These are phyloP conservation scores for Drosophila navojoa DNA, from an alignment of 1,140 invertebrate species.

Conservation along the genomic window DNA sequence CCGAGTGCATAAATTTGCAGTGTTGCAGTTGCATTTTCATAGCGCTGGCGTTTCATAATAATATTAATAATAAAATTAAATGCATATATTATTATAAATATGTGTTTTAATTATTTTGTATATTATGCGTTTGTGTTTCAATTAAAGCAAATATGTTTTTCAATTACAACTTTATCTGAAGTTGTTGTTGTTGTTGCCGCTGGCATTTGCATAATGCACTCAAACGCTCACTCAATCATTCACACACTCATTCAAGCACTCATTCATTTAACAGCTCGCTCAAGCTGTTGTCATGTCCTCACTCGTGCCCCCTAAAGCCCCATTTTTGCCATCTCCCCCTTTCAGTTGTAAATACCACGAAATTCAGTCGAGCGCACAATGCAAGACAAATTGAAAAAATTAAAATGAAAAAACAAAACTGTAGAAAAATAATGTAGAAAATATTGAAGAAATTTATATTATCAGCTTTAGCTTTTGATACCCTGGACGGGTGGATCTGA, in stretches of 20 bases:
- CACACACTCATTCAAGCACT: slow-evolving; percentile 34
- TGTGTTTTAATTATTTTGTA: slow-evolving; percentile 20
- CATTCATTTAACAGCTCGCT: slow-evolving; percentile 36
- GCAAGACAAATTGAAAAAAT: slow-evolving; percentile 42
- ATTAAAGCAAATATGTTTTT: slow-evolving; percentile 51
- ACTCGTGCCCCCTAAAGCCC: neutral
- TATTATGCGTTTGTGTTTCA: slow-evolving; percentile 8
- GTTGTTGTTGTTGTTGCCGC: slow-evolving; percentile 26
- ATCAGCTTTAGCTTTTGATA: too few species aligned
- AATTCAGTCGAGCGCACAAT: slow-evolving; percentile 60
- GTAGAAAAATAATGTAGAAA: neutral
- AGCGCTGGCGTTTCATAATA: slow-evolving; percentile 14
- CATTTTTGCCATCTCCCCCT: neutral
- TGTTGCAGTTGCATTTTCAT: slow-evolving; percentile 60
- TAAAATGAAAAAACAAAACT: slow-evolving; percentile 7
- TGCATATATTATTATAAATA: slow-evolving; percentile 1
- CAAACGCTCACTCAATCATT: slow-evolving; percentile 46
- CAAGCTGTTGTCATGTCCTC: slow-evolving; percentile 59
- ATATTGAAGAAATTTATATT: neutral
- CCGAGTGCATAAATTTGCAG: slow-evolving; percentile 52
- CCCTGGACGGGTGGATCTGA: too few species aligned
- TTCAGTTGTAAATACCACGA: slow-evolving; percentile 54
- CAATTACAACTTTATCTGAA: slow-evolving; percentile 3
- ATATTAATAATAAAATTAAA: neutral
- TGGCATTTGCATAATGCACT: slow-evolving; percentile 57